Percentiles rank a stretch among this genome's conserved stretches.
phyloP scores from a whole-genome alignment of 2,888 invertebrate genomes.

The Ichneumon xanthorius region DNA sequence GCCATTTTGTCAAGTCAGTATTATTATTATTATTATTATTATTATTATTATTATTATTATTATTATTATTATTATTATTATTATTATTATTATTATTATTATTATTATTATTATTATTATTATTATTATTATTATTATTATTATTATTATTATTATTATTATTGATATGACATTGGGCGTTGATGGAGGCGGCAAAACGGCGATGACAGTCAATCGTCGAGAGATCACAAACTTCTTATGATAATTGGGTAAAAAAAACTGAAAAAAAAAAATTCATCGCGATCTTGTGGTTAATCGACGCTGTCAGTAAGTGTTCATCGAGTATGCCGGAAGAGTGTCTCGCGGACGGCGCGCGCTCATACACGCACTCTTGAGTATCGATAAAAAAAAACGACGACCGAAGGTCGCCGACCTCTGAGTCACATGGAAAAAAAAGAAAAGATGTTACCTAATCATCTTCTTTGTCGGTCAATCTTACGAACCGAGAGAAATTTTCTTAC shows the following conservation, averaged over 20 bases:
- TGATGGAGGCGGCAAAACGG: background rate
- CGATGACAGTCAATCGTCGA: conserved; percentile 19
- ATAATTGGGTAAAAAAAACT: conserved; percentile 6
- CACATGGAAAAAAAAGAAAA: background rate
- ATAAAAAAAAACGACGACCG: background rate
- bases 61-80: background rate
- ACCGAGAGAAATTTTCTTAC: background rate
- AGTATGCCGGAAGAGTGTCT: conserved; percentile 7
- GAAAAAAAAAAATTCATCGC: conserved; percentile 21
- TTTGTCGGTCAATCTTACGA: background rate
- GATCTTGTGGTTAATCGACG: background rate
- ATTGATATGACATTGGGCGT: too few relatives aligned
- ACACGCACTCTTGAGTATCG: background rate
- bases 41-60: background rate
- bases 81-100: background rate
- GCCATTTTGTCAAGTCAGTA: too few relatives aligned
- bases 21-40: background rate
- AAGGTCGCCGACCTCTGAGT: conserved; percentile 23
- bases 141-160: background rate
- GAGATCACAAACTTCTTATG: conserved; percentile 30
- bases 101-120: background rate
- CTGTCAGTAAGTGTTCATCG: conserved; percentile 15
- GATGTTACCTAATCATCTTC: background rate
- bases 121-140: background rate
- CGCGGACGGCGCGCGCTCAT: background rate